phyloP scores from a whole-genome alignment of 2,888 invertebrate genomes.

The Fabriciana adippe region DNA sequence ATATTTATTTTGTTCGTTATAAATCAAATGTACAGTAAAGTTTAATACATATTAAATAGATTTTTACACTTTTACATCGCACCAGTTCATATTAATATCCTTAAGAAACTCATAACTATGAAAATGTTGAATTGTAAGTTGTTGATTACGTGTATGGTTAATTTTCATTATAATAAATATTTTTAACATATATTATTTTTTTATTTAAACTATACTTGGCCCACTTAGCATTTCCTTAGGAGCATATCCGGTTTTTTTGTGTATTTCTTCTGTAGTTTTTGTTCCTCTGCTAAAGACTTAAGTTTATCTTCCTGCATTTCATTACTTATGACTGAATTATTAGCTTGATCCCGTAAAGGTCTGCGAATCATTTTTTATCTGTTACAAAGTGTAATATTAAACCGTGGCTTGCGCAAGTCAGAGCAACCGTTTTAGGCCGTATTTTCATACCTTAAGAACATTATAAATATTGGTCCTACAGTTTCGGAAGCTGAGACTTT shows the following conservation, averaged over 20 bases:
- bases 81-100: too few relatives aligned
- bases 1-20: conserved; percentile 1
- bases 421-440: too few relatives aligned
- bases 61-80: too few relatives aligned
- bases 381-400: neutral
- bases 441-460: too few relatives aligned
- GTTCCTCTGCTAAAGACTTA: conserved; percentile 77
- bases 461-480: too few relatives aligned
- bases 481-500: too few relatives aligned
- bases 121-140: neutral
- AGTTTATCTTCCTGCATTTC: conserved; percentile 76
- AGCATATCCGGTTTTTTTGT: conserved; percentile 85
- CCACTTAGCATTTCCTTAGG: conserved; percentile 72
- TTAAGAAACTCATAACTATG: neutral
- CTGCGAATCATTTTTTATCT: conserved; percentile 86
- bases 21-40: neutral
- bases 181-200: conserved; percentile 14
- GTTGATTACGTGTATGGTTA: neutral
- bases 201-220: conserved; percentile 59
- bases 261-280: conserved; percentile 85
- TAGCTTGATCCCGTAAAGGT: conserved; percentile 84
- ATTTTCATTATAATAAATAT: conserved; percentile 13
- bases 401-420: too few relatives aligned
- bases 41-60: neutral
- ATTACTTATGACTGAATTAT: conserved; percentile 58